A percentile compares a stretch with the other conserved stretches of the same genome.
These are phyloP conservation scores for Panulirus ornatus DNA, from an alignment of 1,140 invertebrate species.

Conservation along the genomic window DNA sequence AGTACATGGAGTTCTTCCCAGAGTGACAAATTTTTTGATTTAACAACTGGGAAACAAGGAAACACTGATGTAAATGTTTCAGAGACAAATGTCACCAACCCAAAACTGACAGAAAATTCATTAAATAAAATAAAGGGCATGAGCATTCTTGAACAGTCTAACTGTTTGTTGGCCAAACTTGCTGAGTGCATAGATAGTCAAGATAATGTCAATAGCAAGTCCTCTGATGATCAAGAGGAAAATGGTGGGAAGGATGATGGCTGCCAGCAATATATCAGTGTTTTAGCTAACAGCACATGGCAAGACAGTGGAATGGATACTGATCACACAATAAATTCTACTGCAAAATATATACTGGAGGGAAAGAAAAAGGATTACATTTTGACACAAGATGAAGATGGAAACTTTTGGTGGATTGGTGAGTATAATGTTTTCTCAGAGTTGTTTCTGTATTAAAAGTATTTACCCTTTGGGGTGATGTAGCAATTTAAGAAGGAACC, in stretches of 20 bases:
- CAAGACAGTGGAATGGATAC: background rate
- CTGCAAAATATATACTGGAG: background rate
- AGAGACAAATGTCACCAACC: background rate
- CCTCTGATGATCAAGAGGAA: background rate
- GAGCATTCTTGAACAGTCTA: background rate
- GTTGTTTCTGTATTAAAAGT: no score
- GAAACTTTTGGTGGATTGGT: constrained; percentile 10
- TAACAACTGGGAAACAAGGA: background rate
- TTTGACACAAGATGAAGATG: constrained; percentile 1
- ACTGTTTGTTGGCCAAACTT: background rate
- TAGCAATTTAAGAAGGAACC: no score
- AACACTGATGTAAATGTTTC: background rate
- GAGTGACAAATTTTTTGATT: no score
- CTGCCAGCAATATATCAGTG: background rate
- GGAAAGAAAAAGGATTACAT: background rate
- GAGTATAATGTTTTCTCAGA: background rate
- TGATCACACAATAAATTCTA: background rate
- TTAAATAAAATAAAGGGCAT: background rate
- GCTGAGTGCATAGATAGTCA: background rate
- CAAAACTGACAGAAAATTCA: background rate
- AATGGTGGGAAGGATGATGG: background rate
- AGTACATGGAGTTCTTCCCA: no score
- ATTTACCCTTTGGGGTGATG: no score
- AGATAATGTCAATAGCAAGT: background rate
- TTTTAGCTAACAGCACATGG: background rate